Evolutionary conservation across 2,888 invertebrate species (phyloP), one percentile per base, ranked within the genome.

Genomic region (Matsumyia berberina): DNA sequence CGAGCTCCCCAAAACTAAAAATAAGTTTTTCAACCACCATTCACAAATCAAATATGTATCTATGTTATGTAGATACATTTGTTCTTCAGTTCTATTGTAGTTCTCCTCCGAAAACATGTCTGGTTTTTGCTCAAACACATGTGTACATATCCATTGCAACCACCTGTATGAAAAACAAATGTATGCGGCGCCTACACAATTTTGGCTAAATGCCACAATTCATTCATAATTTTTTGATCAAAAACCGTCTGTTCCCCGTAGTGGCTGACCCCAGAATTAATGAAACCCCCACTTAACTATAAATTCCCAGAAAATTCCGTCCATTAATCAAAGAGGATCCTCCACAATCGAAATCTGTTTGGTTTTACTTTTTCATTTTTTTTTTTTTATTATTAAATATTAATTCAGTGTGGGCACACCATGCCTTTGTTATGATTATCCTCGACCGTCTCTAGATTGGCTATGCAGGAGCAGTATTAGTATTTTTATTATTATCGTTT

Each of bases 401-500:
- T 62, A 39, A 62, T 53, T 62, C 31, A 60, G 15, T 11, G 33
- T 24, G 42, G 24, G 2, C 1, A 24, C 49, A 51, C 44, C 60
- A 49, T 51, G 42, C 60, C 60, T 60, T 60, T 72, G 51, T 72
- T 60, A 72, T 60, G 60, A 12, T 42, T 35, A 17, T 60, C n/a
- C 33, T 60, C 8, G 6, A 8, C 37, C 5, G 15, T 44, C n/a
- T 46, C 17, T 19, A n/a, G 24, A 24, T 24, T 24, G 24, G 24
- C 24, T 19, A 55, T 9, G 11, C 31, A 11, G 5, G 33, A 8
- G n/a, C 37, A 55, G 39, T 44, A 57, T 44, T 51, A 19, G 42
- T 72, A 60, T 11, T 72, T 62, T 62, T 72, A 72, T 72, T 72
- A 53, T 33, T 31, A 60, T 60, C 42, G 60, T 37, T 72, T n/a